Percentiles rank a stretch among this genome's conserved stretches.
These are phyloP conservation scores for Phrynosoma blainvillii DNA, from an alignment of 2,113 vertebrate species.

Conservation along the genomic window DNA sequence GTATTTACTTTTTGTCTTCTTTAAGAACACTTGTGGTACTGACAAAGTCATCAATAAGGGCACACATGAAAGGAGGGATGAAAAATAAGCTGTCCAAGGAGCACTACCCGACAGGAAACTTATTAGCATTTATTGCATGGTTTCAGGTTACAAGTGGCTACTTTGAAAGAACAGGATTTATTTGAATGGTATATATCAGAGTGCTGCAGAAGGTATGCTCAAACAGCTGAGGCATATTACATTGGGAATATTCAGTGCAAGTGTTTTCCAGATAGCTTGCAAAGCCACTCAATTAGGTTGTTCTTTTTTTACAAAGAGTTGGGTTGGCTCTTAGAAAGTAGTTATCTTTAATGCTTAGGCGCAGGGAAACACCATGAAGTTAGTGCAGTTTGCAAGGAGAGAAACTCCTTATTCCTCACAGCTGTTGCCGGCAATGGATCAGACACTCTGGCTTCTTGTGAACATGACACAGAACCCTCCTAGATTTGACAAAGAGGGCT, in stretches of 20 bases:
- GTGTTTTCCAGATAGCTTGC: constrained; percentile 31
- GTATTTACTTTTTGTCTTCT: constrained; percentile 75
- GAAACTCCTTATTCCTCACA: constrained; percentile 49
- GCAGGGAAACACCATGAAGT: constrained; percentile 50
- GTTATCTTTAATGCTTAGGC: constrained; percentile 35
- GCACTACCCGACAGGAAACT: constrained; percentile 74
- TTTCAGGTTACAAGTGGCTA: constrained; percentile 69
- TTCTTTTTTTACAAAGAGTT: constrained; percentile 7
- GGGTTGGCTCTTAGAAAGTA: background rate
- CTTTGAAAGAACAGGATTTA: constrained; percentile 71
- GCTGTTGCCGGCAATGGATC: constrained; percentile 18
- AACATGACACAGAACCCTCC: constrained; percentile 13
- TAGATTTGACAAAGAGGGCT: constrained; percentile 37
- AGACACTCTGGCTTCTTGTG: background rate
- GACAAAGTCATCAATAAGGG: constrained; percentile 72
- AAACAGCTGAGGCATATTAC: constrained; percentile 32
- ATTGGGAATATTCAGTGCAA: constrained; percentile 16
- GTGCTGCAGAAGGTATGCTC: constrained; percentile 54
- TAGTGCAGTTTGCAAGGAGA: constrained; percentile 49
- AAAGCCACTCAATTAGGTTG: constrained; percentile 35
- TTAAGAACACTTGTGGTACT: constrained; percentile 69
- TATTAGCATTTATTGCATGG: constrained; percentile 78
- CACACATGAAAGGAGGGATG: constrained; percentile 76
- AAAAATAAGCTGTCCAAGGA: constrained; percentile 78
- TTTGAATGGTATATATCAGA: constrained; percentile 61